A percentile compares a stretch with the other conserved stretches of the same genome.
phyloP scores from a whole-genome alignment of 2,888 invertebrate genomes.

The Drosophila ustulata region DNA sequence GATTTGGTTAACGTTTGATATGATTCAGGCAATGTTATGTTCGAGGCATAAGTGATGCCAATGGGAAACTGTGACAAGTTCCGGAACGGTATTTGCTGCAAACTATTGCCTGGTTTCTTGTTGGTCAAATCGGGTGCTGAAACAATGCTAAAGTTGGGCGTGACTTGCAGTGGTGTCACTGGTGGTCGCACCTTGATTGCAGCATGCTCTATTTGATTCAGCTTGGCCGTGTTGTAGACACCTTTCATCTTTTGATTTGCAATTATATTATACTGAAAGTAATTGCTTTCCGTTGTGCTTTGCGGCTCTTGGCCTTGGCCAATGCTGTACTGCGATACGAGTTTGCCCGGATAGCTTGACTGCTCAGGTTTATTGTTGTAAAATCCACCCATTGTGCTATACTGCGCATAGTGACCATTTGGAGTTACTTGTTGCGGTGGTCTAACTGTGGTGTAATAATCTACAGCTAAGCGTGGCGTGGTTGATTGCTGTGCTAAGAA shows the following conservation, averaged over 20 bases:
- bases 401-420: slow-evolving; percentile 87
- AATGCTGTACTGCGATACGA: slow-evolving; percentile 82
- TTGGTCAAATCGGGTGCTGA: slow-evolving; percentile 75
- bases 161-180: slow-evolving; percentile 65
- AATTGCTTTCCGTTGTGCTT: slow-evolving; percentile 83
- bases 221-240: slow-evolving; percentile 69
- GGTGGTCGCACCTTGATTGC: slow-evolving; percentile 55
- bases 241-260: slow-evolving; percentile 84
- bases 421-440: slow-evolving; percentile 84
- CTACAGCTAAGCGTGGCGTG: slow-evolving; percentile 30
- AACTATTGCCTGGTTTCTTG: slow-evolving; percentile 35
- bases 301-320: slow-evolving; percentile 31
- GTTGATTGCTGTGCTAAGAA: slow-evolving; percentile 26
- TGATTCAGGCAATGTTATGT: slow-evolving; percentile 68
- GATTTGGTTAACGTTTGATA: slow-evolving; percentile 71
- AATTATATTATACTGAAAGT: slow-evolving; percentile 83
- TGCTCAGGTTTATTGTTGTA: slow-evolving; percentile 83
- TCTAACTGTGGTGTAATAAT: slow-evolving; percentile 52
- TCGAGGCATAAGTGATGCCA: slow-evolving; percentile 66
- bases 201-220: slow-evolving; percentile 66
- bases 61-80: slow-evolving; percentile 62
- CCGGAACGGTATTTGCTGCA: slow-evolving; percentile 59
- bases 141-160: slow-evolving; percentile 78
- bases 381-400: slow-evolving; percentile 87
- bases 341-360: slow-evolving; percentile 57